Percentiles rank a stretch among this genome's conserved stretches.
Evolutionary conservation across 2,797 vertebrate genomes (phyloP).

Genomic region (Naso thynnoides): DNA sequence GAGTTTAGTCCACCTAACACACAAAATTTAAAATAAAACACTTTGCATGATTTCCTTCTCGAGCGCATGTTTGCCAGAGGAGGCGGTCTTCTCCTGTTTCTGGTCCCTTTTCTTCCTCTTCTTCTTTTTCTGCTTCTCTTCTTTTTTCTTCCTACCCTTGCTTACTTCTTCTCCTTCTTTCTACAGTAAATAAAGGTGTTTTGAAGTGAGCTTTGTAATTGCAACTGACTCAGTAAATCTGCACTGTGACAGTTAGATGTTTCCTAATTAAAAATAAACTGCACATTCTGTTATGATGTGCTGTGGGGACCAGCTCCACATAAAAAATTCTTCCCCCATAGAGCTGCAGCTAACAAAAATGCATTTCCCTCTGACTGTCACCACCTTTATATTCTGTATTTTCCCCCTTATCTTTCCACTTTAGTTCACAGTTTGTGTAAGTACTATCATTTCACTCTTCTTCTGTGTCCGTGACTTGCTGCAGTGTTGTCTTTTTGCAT

Average conservation of each 20-base stretch:
- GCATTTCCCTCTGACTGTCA: conserved; percentile 81
- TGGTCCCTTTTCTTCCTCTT: conserved; percentile 43
- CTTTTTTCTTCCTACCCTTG: conserved; percentile 51
- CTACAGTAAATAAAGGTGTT: conserved; percentile 88
- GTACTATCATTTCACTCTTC: conserved; percentile 87
- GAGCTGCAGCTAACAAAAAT: conserved; percentile 59
- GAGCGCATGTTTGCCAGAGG: conserved; percentile 78
- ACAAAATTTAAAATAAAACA: conserved; percentile 49
- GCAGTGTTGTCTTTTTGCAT: conserved; percentile 80
- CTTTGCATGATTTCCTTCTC: conserved; percentile 78
- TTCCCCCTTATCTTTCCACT: conserved; percentile 88
- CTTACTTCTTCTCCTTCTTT: conserved; percentile 58
- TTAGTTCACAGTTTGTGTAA: conserved; percentile 93
- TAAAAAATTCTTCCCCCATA: conserved; percentile 45
- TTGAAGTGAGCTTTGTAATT: conserved; percentile 27
- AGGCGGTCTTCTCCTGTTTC: conserved; percentile 54
- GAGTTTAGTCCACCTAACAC: conserved; percentile 42
- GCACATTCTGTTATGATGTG: conserved; percentile 39
- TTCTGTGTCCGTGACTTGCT: conserved; percentile 81
- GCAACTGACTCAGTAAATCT: conserved; percentile 34
- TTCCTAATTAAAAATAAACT: conserved; percentile 27
- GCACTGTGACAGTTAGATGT: conserved; percentile 59
- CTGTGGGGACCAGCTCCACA: conserved; percentile 32
- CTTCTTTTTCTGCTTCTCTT: conserved; percentile 45
- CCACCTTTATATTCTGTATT: conserved; percentile 92